phyloP scores from a whole-genome alignment of 2,113 vertebrate species.

The Podarcis raffonei region DNA sequence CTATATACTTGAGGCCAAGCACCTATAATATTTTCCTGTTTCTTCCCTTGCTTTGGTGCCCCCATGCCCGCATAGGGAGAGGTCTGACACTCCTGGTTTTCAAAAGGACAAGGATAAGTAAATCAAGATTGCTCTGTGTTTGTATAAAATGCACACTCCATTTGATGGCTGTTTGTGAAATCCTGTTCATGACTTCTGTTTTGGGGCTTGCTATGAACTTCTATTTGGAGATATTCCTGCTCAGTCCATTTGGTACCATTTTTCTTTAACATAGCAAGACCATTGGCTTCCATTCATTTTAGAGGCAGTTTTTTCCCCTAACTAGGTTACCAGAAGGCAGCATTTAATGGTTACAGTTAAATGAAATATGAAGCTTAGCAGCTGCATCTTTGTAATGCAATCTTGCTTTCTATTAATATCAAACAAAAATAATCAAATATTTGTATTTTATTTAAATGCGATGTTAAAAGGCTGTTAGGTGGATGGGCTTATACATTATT shows the following conservation, averaged over 20 bases:
- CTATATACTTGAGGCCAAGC: not conserved
- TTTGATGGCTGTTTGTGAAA: not conserved
- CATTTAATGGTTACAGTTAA: slow-evolving; percentile 54
- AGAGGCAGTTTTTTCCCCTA: slow-evolving; percentile 53
- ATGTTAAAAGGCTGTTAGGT: slow-evolving; percentile 33
- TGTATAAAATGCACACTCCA: not conserved
- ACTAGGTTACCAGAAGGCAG: slow-evolving; percentile 50
- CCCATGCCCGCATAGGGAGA: not conserved
- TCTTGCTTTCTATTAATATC: slow-evolving; percentile 54
- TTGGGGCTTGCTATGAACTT: slow-evolving; percentile 10
- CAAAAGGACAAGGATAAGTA: not conserved
- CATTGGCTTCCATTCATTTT: slow-evolving; percentile 56
- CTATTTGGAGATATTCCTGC: slow-evolving; percentile 21
- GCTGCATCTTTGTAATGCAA: slow-evolving; percentile 53
- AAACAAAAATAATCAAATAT: slow-evolving; percentile 36
- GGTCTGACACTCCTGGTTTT: not conserved
- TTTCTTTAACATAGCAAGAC: slow-evolving; percentile 52
- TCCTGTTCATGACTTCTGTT: slow-evolving; percentile 8
- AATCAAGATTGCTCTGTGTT: not conserved
- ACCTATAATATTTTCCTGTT: not conserved
- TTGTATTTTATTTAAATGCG: slow-evolving; percentile 55
- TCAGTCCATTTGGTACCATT: slow-evolving; percentile 50
- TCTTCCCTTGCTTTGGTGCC: not conserved
- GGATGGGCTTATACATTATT: slow-evolving; percentile 57
- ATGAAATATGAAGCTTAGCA: slow-evolving; percentile 54